These are phyloP conservation scores for Melitaea athalia DNA, from an alignment of 2,888 invertebrate species.

Conservation along the genomic window DNA sequence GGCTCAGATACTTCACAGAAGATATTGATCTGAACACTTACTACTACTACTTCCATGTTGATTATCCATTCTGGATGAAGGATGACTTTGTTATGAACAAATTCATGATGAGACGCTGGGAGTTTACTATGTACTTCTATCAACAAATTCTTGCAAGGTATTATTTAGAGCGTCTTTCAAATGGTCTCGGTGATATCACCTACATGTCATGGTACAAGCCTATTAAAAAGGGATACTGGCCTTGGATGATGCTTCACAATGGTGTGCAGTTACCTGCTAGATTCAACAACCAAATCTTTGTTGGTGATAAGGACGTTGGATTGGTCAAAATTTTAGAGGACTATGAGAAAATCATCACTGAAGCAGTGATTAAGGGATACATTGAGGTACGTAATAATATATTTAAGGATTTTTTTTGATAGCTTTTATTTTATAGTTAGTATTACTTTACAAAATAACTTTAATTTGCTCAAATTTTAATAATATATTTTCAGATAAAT, in stretches of 20 bases:
- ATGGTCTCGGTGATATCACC: constrained; percentile 70
- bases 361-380: constrained; percentile 82
- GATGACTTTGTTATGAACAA: constrained; percentile 67
- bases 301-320: constrained; percentile 57
- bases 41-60: constrained; percentile 83
- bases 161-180: constrained; percentile 79
- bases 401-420: background rate
- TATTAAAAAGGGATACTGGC: constrained; percentile 80
- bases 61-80: constrained; percentile 85
- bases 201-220: constrained; percentile 74
- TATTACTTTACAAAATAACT: too few species aligned
- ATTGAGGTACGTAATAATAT: constrained; percentile 58
- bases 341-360: constrained; percentile 80
- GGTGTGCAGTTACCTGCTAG: constrained; percentile 81
- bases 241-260: constrained; percentile 79
- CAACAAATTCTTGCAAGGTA: constrained; percentile 86
- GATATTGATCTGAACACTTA: constrained; percentile 85
- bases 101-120: constrained; percentile 70
- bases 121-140: constrained; percentile 82
- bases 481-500: constrained; percentile 56
- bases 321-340: constrained; percentile 63
- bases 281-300: constrained; percentile 66
- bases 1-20: constrained; percentile 84
- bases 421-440: background rate
- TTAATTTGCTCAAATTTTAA: background rate